A percentile compares a stretch with the other conserved stretches of the same genome.
These are phyloP conservation scores for Anthopleura sola DNA, from an alignment of 64 coral and sea anemone species.

Conservation along the genomic window DNA sequence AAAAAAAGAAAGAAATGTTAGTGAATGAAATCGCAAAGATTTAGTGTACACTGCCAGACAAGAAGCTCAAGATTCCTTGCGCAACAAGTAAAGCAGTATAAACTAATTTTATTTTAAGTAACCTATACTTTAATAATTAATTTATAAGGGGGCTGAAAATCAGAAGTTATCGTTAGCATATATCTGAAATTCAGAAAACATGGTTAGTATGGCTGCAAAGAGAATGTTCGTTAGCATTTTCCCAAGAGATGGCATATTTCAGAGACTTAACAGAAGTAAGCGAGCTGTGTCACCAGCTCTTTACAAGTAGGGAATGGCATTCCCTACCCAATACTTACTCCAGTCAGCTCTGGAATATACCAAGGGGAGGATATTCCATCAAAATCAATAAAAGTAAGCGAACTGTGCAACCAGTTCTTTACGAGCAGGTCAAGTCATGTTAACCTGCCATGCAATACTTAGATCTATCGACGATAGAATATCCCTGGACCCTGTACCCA, in stretches of 20 bases:
- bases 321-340: constrained; percentile 1
- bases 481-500: not conserved
- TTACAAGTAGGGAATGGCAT: not conserved
- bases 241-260: not conserved
- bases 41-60: too few relatives aligned
- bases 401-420: constrained; percentile 10
- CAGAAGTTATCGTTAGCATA: not conserved
- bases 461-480: constrained; percentile 4
- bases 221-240: not conserved
- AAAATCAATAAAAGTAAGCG: constrained; percentile 5
- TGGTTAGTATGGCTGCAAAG: not conserved
- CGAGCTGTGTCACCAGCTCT: not conserved
- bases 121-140: too few relatives aligned
- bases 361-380: constrained; percentile 15
- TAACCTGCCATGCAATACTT: not conserved
- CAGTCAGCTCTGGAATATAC: constrained; percentile 10
- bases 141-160: not conserved
- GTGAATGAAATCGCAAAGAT: too few relatives aligned
- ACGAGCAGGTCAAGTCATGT: not conserved
- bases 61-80: too few relatives aligned
- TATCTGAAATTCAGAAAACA: not conserved
- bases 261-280: not conserved
- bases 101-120: too few relatives aligned
- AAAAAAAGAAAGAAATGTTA: too few relatives aligned
- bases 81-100: too few relatives aligned